phyloP scores from a whole-genome alignment of 2,888 invertebrate species.

The Trichacis sp. region DNA sequence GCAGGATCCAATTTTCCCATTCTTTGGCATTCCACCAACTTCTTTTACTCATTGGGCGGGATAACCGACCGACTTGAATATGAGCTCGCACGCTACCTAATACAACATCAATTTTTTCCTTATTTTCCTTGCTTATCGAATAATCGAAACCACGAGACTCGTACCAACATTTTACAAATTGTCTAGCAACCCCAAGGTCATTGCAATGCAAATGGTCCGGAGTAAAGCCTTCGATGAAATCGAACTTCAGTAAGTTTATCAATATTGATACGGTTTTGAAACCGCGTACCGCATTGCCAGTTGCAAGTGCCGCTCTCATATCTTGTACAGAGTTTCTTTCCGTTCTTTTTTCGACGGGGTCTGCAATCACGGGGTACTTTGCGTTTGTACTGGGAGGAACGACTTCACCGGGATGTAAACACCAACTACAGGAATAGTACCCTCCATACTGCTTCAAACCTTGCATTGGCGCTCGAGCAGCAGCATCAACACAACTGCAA shows the following conservation, averaged over 20 bases:
- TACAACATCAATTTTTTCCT: too few relatives aligned
- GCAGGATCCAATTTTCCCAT: conserved; percentile 17
- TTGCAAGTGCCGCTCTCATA: too few relatives aligned
- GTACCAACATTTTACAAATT: conserved; percentile 16
- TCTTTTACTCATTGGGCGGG: background rate
- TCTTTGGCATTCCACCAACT: too few relatives aligned
- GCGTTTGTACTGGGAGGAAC: background rate
- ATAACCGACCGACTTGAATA: background rate
- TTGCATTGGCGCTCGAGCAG: conserved; percentile 23
- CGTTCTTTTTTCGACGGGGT: too few relatives aligned
- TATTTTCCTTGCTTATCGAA: too few relatives aligned
- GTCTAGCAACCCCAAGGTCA: conserved; percentile 12
- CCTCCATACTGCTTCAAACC: conserved; percentile 23
- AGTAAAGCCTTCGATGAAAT: conserved; percentile 23
- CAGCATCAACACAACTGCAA: too few relatives aligned
- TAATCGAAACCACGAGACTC: background rate
- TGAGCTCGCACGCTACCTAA: background rate
- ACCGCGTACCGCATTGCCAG: conserved; percentile 9
- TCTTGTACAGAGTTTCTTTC: too few relatives aligned
- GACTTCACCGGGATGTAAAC: conserved; percentile 23
- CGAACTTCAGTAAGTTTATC: conserved; percentile 14
- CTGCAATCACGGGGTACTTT: too few relatives aligned
- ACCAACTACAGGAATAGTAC: conserved; percentile 20
- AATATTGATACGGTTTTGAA: conserved; percentile 17
- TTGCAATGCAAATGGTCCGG: too few relatives aligned